These are phyloP conservation scores for Phataginus tricuspis DNA, from an alignment of 2,797 vertebrate genomes.

Conservation along the genomic window DNA sequence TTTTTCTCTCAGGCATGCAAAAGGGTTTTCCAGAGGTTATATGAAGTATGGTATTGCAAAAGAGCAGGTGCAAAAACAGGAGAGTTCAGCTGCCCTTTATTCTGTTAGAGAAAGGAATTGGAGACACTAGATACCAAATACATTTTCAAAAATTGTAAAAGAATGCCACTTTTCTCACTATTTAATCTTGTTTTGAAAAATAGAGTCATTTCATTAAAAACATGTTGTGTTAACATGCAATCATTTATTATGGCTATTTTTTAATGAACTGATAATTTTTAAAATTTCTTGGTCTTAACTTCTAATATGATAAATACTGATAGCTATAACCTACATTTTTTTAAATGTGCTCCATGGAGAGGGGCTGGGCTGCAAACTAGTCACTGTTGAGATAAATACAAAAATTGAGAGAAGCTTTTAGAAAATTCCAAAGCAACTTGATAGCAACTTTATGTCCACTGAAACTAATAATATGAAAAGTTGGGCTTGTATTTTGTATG, in stretches of 20 bases:
- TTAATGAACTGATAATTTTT: not conserved
- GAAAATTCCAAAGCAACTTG: not conserved
- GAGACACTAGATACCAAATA: not conserved
- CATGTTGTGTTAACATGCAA: not conserved
- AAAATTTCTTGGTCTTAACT: not conserved
- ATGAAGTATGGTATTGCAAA: not conserved
- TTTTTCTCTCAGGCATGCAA: not conserved
- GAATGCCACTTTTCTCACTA: not conserved
- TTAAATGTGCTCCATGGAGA: not conserved
- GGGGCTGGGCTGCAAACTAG: not conserved
- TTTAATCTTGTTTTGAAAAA: slow-evolving; percentile 15
- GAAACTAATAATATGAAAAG: not conserved
- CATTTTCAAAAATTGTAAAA: not conserved
- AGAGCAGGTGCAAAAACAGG: not conserved
- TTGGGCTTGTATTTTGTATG: not conserved
- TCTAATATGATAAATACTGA: slow-evolving; percentile 14
- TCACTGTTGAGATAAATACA: not conserved
- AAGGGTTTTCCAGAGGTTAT: not conserved
- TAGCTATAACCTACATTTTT: not conserved
- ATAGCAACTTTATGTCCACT: not conserved
- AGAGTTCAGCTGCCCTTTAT: not conserved
- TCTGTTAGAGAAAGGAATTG: not conserved
- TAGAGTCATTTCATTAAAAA: not conserved
- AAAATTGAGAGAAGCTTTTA: not conserved
- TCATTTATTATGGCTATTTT: not conserved